Conservation (phyloP, 2,113 vertebrate genomes). For the Origma solitaria region DNA sequence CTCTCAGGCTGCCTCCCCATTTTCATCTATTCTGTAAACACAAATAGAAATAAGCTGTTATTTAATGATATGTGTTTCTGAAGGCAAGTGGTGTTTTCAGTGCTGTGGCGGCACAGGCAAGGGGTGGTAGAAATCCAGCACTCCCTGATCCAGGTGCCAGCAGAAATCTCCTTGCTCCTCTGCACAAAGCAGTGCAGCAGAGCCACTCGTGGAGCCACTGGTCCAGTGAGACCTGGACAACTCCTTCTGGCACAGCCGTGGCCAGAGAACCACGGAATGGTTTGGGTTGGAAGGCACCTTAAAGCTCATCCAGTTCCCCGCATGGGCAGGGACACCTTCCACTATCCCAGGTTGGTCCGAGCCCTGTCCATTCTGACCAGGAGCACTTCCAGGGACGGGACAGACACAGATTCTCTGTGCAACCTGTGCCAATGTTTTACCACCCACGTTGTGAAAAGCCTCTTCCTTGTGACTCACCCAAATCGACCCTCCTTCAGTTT, state of each 20-base stretch:
- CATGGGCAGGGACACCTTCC: background rate
- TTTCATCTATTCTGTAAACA: background rate
- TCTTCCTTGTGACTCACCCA: background rate
- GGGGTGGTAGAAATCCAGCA: background rate
- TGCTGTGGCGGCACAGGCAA: background rate
- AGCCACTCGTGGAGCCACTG: fast-evolving
- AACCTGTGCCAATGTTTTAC: too few relatives aligned
- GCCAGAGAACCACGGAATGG: background rate
- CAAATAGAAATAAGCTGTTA: slow-evolving; percentile 28
- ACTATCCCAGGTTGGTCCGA: fast-evolving
- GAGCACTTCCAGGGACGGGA: background rate
- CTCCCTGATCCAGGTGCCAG: background rate
- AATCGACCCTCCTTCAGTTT: too few relatives aligned
- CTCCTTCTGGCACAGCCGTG: background rate
- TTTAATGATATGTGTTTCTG: background rate
- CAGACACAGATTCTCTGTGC: background rate
- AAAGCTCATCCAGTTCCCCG: too few relatives aligned
- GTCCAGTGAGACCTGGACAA: background rate
- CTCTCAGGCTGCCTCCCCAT: background rate
- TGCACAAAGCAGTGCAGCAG: background rate
- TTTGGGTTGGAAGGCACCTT: background rate
- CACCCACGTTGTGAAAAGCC: fast-evolving
- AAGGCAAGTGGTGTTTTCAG: background rate
- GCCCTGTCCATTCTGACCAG: fast-evolving
- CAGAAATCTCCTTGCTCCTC: background rate